Percentiles rank a stretch among this genome's conserved stretches.
Evolutionary conservation across 2,797 vertebrate species (phyloP).

Genomic region (Thaleichthys pacificus): DNA sequence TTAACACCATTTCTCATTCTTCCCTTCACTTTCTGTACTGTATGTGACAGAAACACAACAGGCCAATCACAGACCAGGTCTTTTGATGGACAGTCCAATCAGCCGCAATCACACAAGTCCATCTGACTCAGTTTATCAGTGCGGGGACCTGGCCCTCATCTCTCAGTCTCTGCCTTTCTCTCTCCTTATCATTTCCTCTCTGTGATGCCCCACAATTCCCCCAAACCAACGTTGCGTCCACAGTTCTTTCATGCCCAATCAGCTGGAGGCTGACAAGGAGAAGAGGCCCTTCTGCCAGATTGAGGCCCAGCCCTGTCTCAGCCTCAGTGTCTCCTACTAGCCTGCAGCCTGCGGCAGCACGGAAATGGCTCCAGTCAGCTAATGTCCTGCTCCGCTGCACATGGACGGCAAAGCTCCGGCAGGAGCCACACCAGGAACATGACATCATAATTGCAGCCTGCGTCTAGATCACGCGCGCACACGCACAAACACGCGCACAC

Average conservation of each 20-base stretch:
- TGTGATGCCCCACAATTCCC: not conserved
- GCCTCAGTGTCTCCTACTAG: not conserved
- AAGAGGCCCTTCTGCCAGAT: not conserved
- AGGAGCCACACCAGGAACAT: constrained; percentile 21
- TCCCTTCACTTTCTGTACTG: not conserved
- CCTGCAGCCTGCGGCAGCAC: not conserved
- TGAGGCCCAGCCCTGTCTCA: not conserved
- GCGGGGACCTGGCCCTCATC: constrained; percentile 8
- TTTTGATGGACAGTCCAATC: constrained; percentile 46
- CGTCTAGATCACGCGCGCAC: not conserved
- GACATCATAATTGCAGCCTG: constrained; percentile 39
- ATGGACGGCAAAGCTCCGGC: constrained; percentile 23
- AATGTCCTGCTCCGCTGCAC: constrained; percentile 41
- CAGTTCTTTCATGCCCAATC: constrained; percentile 8
- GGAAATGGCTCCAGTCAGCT: constrained; percentile 35
- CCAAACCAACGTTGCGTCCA: not conserved
- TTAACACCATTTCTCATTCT: not conserved
- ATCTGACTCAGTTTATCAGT: constrained; percentile 47
- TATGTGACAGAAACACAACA: constrained; percentile 39
- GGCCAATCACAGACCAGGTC: constrained; percentile 18
- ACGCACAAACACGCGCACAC: too few relatives aligned
- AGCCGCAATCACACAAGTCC: constrained; percentile 43
- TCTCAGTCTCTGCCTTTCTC: not conserved
- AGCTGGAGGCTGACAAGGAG: not conserved
- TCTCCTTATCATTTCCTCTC: not conserved